Evolutionary conservation across 2,888 invertebrate genomes (phyloP), one percentile per base, ranked within the genome.

Genomic region (Margaritifera margaritifera): DNA sequence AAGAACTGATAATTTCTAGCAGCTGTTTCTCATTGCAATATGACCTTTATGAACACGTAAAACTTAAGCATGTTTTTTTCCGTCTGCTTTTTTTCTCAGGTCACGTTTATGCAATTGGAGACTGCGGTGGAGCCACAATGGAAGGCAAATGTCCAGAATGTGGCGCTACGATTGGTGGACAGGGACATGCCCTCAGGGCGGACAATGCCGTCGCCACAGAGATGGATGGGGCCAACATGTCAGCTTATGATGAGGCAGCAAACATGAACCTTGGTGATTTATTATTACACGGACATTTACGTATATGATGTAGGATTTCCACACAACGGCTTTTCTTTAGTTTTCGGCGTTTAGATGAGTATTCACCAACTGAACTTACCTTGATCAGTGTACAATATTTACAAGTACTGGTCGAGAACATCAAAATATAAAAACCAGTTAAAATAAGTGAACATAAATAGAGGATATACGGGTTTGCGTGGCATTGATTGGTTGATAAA

Each of bases 51-150:
- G 11, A 55, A 22, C n/a, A 55, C 6, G 8, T 55, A 24, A n/a
- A 55, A 8, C 11, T n/a, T 55, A 55, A 55, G 24, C 24, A 55
- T 55, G 11, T 22, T 22, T 42, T 22, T 42, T 11, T 42, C 42
- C 11, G 2, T 42, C 1, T 42, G 0, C 11, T 31, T 24, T 25
- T 18, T 55, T 18, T 76, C 75, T 20, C 69, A 86, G 86, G 93
- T 0, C 94, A 94, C 86, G 85, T 91, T 42, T 94, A 94, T 85
- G 92, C 91, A 42, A 94, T 94, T 72, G 92, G 91, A 0, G 93
- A 93, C 2, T 94, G 94, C 83, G 94, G 94, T 15, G 93, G 93
- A 4, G 93, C 94, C 0, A 92, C 90, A 89, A 70, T 89, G 80
- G 81, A 82, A 58, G 81, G 91, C 1, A 90, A 61, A 57, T 94